Conservation (phyloP, 2,888 invertebrate genomes). For the Autographa pulchrina region DNA sequence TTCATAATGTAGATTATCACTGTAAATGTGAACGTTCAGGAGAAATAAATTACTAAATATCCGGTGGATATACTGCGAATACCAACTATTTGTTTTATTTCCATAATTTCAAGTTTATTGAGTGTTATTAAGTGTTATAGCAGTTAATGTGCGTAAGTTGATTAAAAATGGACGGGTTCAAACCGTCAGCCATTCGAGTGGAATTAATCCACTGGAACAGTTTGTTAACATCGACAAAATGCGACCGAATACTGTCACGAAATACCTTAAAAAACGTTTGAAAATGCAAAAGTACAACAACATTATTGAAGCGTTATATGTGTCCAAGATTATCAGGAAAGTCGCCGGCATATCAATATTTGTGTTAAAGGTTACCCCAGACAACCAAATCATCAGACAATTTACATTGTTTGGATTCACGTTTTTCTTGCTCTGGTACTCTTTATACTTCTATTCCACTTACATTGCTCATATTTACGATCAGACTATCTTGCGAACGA, state of each 20-base stretch:
- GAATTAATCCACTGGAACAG: neutral
- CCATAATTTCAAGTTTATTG: constrained; percentile 6
- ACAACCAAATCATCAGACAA: constrained; percentile 48
- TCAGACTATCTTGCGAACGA: constrained; percentile 72
- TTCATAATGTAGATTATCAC: constrained; percentile 85
- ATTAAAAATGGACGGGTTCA: neutral
- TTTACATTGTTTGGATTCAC: constrained; percentile 67
- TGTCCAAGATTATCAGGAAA: constrained; percentile 64
- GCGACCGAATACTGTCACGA: constrained; percentile 31
- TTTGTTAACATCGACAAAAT: constrained; percentile 7
- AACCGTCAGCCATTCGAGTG: neutral
- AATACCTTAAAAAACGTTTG: constrained; percentile 38
- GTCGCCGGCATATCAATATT: constrained; percentile 67
- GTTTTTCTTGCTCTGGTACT: constrained; percentile 62
- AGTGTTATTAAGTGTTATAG: neutral
- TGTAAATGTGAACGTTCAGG: constrained; percentile 83
- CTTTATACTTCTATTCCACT: constrained; percentile 68
- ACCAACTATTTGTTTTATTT: constrained; percentile 83
- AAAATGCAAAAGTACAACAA: constrained; percentile 63
- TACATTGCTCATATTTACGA: constrained; percentile 66
- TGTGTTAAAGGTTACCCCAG: constrained; percentile 39
- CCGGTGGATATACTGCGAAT: constrained; percentile 85
- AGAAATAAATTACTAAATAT: constrained; percentile 85
- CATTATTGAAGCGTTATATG: constrained; percentile 65
- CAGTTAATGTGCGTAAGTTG: neutral